A percentile compares a stretch with the other conserved stretches of the same genome.
phyloP scores from a whole-genome alignment of 1,140 invertebrate genomes.

The Cyrtorhinus lividipennis region DNA sequence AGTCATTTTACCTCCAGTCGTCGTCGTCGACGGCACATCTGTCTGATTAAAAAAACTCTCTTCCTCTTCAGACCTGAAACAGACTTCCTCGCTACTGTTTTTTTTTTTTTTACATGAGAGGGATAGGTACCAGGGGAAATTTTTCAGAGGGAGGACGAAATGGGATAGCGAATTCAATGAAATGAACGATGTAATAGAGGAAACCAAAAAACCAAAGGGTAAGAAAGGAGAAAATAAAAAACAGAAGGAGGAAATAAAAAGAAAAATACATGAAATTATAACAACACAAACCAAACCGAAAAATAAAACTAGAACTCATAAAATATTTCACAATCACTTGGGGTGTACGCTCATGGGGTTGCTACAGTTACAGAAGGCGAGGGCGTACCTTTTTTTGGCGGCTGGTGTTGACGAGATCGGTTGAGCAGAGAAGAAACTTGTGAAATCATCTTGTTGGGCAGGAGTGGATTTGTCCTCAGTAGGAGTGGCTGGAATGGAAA shows the following conservation, averaged over 20 bases:
- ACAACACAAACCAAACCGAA: neutral
- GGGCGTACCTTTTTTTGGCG: slow-evolving; percentile 15
- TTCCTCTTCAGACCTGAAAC: slow-evolving; percentile 44
- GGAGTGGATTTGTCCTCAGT: neutral
- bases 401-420: slow-evolving; percentile 29
- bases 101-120: no score
- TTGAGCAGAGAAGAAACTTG: slow-evolving; percentile 56
- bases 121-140: no score
- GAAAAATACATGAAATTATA: no score
- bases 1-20: slow-evolving; percentile 62
- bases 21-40: slow-evolving; percentile 40
- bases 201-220: neutral
- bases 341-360: no score
- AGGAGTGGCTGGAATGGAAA: neutral
- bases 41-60: slow-evolving; percentile 77
- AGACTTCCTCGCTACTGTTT: slow-evolving; percentile 25
- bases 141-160: no score
- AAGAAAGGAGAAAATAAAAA: neutral
- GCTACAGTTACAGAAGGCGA: no score
- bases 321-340: no score
- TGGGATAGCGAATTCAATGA: no score
- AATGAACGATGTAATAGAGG: neutral
- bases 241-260: neutral
- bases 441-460: slow-evolving; percentile 24
- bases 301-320: no score